These are phyloP conservation scores for Xylocopa sonorina DNA, from an alignment of 1,140 invertebrate species.

Conservation along the genomic window DNA sequence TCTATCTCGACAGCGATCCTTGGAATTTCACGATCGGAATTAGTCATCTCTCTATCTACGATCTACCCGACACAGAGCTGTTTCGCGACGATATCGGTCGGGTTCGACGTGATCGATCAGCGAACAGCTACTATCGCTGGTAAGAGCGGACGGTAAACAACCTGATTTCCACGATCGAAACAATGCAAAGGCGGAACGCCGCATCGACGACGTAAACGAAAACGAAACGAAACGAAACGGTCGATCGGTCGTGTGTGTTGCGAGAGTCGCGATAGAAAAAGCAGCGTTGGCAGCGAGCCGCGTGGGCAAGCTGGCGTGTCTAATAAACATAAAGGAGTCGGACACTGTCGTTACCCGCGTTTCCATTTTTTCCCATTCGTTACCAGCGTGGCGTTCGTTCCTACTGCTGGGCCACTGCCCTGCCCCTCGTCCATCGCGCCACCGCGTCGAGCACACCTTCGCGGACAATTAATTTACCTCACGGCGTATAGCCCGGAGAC, in stretches of 20 bases:
- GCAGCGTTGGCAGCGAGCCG: slow-evolving; percentile 44
- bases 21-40: no score
- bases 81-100: no score
- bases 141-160: neutral
- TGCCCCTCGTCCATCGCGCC: slow-evolving; percentile 30
- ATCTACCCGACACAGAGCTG: no score
- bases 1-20: no score
- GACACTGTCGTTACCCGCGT: slow-evolving; percentile 27
- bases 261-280: slow-evolving; percentile 47
- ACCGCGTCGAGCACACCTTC: slow-evolving; percentile 50
- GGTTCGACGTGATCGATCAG: no score
- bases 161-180: slow-evolving; percentile 17
- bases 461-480: slow-evolving; percentile 76
- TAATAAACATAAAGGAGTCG: slow-evolving; percentile 69
- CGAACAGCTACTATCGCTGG: no score
- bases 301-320: slow-evolving; percentile 66
- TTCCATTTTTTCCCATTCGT: slow-evolving; percentile 47
- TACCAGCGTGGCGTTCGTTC: no score
- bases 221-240: slow-evolving; percentile 21
- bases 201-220: slow-evolving; percentile 13
- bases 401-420: no score
- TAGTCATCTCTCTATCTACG: no score
- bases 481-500: slow-evolving; percentile 56
- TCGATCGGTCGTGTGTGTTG: slow-evolving; percentile 14
- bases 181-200: slow-evolving; percentile 18